A percentile compares a stretch with the other conserved stretches of the same genome.
These are phyloP conservation scores for Podiceps cristatus DNA, from an alignment of 2,113 vertebrate species.

Conservation along the genomic window DNA sequence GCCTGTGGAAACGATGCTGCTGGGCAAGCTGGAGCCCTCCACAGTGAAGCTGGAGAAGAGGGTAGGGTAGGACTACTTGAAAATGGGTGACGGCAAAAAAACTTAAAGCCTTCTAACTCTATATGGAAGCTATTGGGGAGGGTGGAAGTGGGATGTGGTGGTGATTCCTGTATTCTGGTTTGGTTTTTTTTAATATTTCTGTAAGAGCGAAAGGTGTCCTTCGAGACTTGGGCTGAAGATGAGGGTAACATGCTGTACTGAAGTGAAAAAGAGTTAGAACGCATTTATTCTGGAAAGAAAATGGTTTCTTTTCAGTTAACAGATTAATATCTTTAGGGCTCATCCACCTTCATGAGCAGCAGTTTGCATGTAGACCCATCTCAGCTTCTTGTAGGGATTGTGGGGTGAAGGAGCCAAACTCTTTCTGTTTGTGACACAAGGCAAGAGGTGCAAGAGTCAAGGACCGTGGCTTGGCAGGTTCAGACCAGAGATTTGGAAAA, in stretches of 20 bases:
- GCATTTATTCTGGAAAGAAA: background rate
- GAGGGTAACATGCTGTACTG: background rate
- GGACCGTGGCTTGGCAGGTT: background rate
- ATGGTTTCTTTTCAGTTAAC: background rate
- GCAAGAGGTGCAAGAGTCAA: background rate
- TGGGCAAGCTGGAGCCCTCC: background rate
- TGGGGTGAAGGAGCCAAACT: background rate
- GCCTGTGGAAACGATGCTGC: background rate
- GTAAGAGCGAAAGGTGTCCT: background rate
- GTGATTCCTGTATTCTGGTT: background rate
- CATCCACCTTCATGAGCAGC: background rate
- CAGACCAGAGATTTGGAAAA: background rate
- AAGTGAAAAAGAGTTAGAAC: background rate
- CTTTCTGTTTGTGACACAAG: background rate
- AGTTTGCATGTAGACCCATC: background rate
- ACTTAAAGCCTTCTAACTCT: background rate
- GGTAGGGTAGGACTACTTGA: background rate
- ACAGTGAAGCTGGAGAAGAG: background rate
- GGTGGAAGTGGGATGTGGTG: background rate
- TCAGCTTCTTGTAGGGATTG: background rate
- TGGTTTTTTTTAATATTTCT: background rate
- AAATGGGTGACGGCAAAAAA: fast-evolving
- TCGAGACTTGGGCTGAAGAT: background rate
- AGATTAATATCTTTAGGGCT: background rate
- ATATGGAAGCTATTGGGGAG: background rate